Evolutionary conservation across 1,140 invertebrate species (phyloP).

Genomic region (Antheraea mylitta): DNA sequence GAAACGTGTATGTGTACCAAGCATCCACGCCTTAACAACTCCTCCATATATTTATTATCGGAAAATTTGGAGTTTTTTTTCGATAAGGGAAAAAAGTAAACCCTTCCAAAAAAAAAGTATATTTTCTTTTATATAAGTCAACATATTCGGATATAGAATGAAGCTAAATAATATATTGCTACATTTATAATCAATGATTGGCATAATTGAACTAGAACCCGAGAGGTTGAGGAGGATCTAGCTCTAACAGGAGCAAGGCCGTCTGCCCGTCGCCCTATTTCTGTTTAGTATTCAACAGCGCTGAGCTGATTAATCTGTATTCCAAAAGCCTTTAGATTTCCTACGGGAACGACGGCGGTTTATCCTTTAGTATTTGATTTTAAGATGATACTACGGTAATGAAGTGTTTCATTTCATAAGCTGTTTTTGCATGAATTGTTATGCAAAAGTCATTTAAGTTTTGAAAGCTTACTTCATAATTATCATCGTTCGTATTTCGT

Average conservation of each 20-base stretch:
- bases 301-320: slow-evolving; percentile 15
- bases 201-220: background rate
- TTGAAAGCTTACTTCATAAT: too few species aligned
- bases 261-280: background rate
- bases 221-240: background rate
- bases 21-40: too few species aligned
- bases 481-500: too few species aligned
- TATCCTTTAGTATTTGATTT: slow-evolving; percentile 10
- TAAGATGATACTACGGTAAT: slow-evolving; percentile 4
- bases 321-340: slow-evolving; percentile 17
- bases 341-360: slow-evolving; percentile 3
- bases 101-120: too few species aligned
- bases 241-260: background rate
- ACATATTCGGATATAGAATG: too few species aligned
- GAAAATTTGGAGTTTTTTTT: too few species aligned
- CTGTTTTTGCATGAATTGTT: background rate
- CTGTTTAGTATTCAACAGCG: slow-evolving; percentile 9
- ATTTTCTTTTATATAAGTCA: too few species aligned
- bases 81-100: too few species aligned
- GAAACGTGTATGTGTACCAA: too few species aligned
- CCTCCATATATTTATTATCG: too few species aligned
- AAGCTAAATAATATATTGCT: too few species aligned
- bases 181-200: background rate
- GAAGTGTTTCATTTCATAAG: background rate
- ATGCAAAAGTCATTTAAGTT: background rate